Base-by-base conservation (phyloP, 2,888 invertebrate species). In the Salpingus planirostris region DNA sequence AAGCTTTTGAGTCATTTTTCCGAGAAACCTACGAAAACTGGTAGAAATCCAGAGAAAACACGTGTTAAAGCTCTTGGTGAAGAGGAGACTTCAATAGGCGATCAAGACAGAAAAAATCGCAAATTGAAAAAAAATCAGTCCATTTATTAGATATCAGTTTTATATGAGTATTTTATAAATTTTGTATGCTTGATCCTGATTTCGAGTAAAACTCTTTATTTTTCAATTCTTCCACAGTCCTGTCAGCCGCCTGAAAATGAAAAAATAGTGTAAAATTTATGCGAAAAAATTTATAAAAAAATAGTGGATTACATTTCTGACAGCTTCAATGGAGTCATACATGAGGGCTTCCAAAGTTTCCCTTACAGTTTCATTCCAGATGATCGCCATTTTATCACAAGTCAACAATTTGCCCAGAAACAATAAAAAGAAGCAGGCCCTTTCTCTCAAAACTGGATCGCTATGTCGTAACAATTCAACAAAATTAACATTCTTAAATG, bases 371-470 rank as follows among this genome's bases (percentile, higher is more conserved):
- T 69, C 71, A 42, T 67, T 73, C 80, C 81, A 82, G 28, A 74
- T 70, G 2, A 62, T 61, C 38, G 74, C 73, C 32, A 87, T 67
- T 0, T 77, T 74, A 8, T 76, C 74, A 44, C 76, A 72, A 26
- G 78, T 36, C 11, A 47, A 79, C 49, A 76, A 76, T 28, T 78
- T 76, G 13, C 78, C 79, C 32, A 87, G 59, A 13, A 82, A 66
- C 44, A 78, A 70, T 11, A 86, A 66, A n/a, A 88, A 67, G 45
- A 78, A 74, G 52, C 87, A 85, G 6, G 78, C 70, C 50, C 86
- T 70, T 49, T 77, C 73, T 46, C 63, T 51, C 4, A 81, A 48
- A 0, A 71, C 60, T 33, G 73, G 68, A 46, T 71, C 71, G 1
- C 72, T 67, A 50, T 74, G 73, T 44, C 73, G 69, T 33, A 81